These are phyloP conservation scores for Capreolus pygargus DNA, from an alignment of 2,113 vertebrate species.

Conservation along the genomic window DNA sequence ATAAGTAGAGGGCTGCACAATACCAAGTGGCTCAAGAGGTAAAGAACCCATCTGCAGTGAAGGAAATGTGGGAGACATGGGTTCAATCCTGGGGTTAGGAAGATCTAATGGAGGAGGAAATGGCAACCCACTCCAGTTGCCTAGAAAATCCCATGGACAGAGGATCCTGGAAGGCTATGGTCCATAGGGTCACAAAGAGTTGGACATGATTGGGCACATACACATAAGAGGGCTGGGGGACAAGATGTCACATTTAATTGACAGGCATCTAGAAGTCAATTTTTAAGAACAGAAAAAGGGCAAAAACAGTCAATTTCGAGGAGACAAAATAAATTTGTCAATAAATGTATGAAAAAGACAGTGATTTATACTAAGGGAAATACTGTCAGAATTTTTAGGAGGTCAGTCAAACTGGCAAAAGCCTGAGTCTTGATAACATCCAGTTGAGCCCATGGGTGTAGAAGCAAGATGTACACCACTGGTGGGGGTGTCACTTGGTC, in stretches of 20 bases:
- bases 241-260: background rate
- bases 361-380: background rate
- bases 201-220: background rate
- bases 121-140: background rate
- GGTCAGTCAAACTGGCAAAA: background rate
- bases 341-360: background rate
- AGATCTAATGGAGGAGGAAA: background rate
- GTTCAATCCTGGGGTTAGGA: background rate
- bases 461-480: background rate
- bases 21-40: background rate
- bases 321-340: conserved; percentile 32
- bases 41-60: background rate
- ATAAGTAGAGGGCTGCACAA: background rate
- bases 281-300: conserved; percentile 14
- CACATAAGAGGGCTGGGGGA: background rate
- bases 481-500: background rate
- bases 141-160: background rate
- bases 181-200: background rate
- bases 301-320: background rate
- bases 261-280: background rate
- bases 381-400: background rate
- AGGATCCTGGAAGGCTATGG: background rate
- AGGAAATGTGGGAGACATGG: background rate
- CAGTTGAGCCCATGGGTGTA: background rate
- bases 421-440: background rate